Base-by-base conservation (phyloP, 2,113 vertebrate species). In the Alosa alosa region DNA sequence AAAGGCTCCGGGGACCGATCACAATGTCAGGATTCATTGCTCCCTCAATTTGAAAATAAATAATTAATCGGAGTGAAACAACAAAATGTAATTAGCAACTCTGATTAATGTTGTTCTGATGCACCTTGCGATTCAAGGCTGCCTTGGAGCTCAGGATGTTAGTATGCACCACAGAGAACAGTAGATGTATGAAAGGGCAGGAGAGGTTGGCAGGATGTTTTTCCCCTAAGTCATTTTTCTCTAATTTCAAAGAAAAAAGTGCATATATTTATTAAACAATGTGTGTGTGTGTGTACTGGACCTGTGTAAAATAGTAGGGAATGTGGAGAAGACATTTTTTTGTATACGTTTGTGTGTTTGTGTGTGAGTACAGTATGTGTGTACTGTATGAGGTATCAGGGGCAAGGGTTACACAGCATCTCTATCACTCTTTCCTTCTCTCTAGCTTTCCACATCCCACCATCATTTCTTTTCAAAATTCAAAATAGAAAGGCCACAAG, bases 91-190 rank as follows among this genome's bases (percentile, higher is more conserved):
- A 93, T 93, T 90, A 91, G 85, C 90, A 82, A 57, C 85, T 89
- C 47, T 88, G 89, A 91, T 91, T 86, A 88, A 91, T 89, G 50
- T 88, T 92, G 88, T 91, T 81, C 45, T 81, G 86, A 85, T 86
- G 86, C 85, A 89, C 84, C 87, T 88, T 87, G 86, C 93, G 83
- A 94, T 94, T 89, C 18, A 86, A 86, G 87, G 88, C 87, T 87
- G 72, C 89, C 85, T 87, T 88, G 18, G 44, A 81, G 87, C 81
- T 90, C 87, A 91, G 86, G 90, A 87, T 84, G 83, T 89, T 87
- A 55, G 50, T 86, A 88, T 88, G 87, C 84, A 78, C 89, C 83
- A 86, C 46, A n/a, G 44, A 81, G 84, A 13, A 45, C 46, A 49
- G 45, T 31, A 83, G 52, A 4, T 72, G 81, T 39, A 81, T 64